phyloP scores from a whole-genome alignment of 92 coral and sea anemone genomes.

The Montipora capitata region DNA sequence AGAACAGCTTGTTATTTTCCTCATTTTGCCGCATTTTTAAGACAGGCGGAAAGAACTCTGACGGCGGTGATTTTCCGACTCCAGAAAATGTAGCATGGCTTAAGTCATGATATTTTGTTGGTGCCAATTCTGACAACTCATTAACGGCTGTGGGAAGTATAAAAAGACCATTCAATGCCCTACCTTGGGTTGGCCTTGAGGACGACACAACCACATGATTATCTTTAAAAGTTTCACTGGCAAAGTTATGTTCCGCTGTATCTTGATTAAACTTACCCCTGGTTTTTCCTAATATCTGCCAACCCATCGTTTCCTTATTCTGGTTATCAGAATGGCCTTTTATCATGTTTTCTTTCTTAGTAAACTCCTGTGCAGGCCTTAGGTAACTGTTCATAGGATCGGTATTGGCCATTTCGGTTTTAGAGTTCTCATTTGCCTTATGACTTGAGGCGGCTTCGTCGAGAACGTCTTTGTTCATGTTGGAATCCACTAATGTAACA shows the following conservation, averaged over 20 bases:
- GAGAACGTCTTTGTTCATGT: constrained; percentile 9
- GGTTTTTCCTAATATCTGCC: constrained; percentile 78
- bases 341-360: constrained; percentile 32
- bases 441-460: not conserved
- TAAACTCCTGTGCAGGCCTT: constrained; percentile 24
- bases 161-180: not conserved
- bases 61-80: constrained; percentile 44
- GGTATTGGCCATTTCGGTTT: constrained; percentile 7
- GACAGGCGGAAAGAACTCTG: constrained; percentile 46
- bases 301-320: constrained; percentile 12
- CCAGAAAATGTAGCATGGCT: constrained; percentile 40
- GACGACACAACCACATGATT: not conserved
- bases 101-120: constrained; percentile 47
- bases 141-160: constrained; percentile 18
- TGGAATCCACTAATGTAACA: constrained; percentile 56
- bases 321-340: not conserved
- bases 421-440: not conserved
- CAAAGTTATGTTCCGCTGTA: constrained; percentile 13
- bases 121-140: not conserved
- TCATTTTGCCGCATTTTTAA: constrained; percentile 45
- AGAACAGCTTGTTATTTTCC: constrained; percentile 23
- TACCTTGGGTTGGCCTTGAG: constrained; percentile 30
- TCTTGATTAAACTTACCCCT: constrained; percentile 49
- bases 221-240: constrained; percentile 18
- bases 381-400: constrained; percentile 33